Percentiles rank a stretch among this genome's conserved stretches.
phyloP scores from a whole-genome alignment of 2,888 invertebrate genomes.

The Tenthredo amoena region DNA sequence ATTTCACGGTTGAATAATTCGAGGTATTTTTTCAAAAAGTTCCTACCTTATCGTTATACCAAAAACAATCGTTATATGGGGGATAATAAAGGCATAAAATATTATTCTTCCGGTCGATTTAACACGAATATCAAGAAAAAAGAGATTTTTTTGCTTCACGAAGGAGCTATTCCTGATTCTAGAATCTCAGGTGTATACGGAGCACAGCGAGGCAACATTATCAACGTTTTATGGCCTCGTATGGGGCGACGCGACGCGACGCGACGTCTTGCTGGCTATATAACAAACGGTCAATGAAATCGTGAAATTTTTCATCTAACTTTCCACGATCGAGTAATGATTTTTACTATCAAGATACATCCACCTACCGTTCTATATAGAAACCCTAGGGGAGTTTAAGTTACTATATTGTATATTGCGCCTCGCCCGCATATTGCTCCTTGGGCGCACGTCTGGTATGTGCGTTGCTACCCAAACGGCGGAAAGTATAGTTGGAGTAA shows the following conservation, averaged over 20 bases:
- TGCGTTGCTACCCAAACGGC: conserved; percentile 26
- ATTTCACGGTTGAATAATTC: neutral
- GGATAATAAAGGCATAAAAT: neutral
- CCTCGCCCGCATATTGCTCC: conserved; percentile 44
- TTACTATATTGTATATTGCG: conserved; percentile 48
- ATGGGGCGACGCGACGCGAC: neutral
- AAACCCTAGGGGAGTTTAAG: conserved; percentile 27
- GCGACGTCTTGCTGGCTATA: neutral
- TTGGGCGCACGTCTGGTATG: conserved; percentile 43
- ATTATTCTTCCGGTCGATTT: neutral
- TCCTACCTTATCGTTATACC: neutral
- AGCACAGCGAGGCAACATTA: neutral
- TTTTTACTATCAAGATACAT: conserved; percentile 16
- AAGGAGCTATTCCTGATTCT: neutral
- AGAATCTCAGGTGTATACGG: neutral
- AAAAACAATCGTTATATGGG: neutral
- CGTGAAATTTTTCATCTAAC: conserved; percentile 27
- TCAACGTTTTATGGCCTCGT: neutral
- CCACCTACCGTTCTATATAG: neutral
- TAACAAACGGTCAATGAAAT: conserved; percentile 12
- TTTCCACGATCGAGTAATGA: conserved; percentile 37
- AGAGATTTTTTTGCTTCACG: neutral
- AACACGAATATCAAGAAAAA: neutral
- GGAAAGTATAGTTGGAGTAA: conserved; percentile 38
- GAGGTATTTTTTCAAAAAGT: neutral